Evolutionary conservation across 1,140 invertebrate species (phyloP).

Genomic region (Ips typographus): DNA sequence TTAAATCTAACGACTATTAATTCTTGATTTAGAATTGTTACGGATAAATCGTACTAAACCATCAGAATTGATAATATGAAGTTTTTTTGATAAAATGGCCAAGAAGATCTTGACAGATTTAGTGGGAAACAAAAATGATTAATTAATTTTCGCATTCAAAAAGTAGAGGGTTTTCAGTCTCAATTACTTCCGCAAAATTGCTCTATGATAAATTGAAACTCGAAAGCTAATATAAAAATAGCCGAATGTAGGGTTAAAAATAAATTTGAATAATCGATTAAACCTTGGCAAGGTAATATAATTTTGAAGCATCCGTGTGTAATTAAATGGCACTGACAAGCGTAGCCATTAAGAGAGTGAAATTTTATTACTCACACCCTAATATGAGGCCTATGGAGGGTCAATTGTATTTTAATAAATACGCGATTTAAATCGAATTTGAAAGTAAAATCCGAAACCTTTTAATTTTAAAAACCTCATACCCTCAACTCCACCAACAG

Average conservation of each 20-base stretch:
- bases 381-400: not conserved
- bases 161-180: too few relatives aligned
- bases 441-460: not conserved
- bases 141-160: too few relatives aligned
- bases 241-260: slow-evolving; percentile 11
- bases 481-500: too few relatives aligned
- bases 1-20: too few relatives aligned
- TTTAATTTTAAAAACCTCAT: not conserved
- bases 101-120: too few relatives aligned
- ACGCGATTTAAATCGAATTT: not conserved
- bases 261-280: slow-evolving; percentile 13
- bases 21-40: too few relatives aligned
- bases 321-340: slow-evolving; percentile 7
- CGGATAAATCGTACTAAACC: too few relatives aligned
- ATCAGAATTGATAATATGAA: too few relatives aligned
- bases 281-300: slow-evolving; percentile 7
- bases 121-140: too few relatives aligned
- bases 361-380: slow-evolving; percentile 5
- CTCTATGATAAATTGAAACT: too few relatives aligned
- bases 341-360: not conserved
- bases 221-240: not conserved
- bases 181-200: too few relatives aligned
- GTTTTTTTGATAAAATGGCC: too few relatives aligned
- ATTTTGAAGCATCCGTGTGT: not conserved
- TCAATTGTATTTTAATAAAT: not conserved